These are phyloP conservation scores for Amphibalanus amphitrite DNA, from an alignment of 1,140 invertebrate species.

Conservation along the genomic window DNA sequence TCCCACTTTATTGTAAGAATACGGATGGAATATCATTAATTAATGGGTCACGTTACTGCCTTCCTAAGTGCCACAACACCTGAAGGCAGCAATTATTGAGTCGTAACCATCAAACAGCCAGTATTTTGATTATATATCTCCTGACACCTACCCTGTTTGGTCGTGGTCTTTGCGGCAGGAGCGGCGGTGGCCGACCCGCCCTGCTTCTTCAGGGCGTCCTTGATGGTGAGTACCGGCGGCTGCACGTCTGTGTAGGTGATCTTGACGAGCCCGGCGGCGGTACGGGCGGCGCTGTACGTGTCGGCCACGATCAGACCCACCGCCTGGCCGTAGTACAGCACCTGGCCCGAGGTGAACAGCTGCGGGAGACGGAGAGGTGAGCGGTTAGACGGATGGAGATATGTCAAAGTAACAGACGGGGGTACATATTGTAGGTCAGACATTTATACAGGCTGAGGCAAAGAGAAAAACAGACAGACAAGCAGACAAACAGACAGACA, in stretches of 20 bases:
- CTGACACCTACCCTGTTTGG: too few relatives aligned
- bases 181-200: slow-evolving; percentile 13
- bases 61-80: too few relatives aligned
- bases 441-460: slow-evolving; percentile 9
- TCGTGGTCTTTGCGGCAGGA: slow-evolving; percentile 5
- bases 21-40: too few relatives aligned
- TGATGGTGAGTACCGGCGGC: slow-evolving; percentile 29
- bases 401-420: too few relatives aligned
- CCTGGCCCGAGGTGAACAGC: slow-evolving; percentile 32
- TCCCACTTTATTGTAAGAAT: too few relatives aligned
- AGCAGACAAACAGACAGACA: not conserved
- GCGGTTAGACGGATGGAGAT: too few relatives aligned
- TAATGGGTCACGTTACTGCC: too few relatives aligned
- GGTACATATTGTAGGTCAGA: too few relatives aligned
- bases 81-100: too few relatives aligned
- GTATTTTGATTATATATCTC: too few relatives aligned
- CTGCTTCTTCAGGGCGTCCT: slow-evolving; percentile 21
- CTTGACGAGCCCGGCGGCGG: slow-evolving; percentile 26
- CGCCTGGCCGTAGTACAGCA: slow-evolving; percentile 38
- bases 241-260: slow-evolving; percentile 26
- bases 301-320: slow-evolving; percentile 29
- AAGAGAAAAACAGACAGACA: slow-evolving; percentile 24
- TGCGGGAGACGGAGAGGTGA: slow-evolving; percentile 14
- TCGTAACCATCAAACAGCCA: too few relatives aligned
- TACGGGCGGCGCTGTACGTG: slow-evolving; percentile 24